Evolutionary conservation across 2,113 vertebrate species (phyloP), one percentile per base, ranked within the genome.

Genomic region (Rhinogobius similis): DNA sequence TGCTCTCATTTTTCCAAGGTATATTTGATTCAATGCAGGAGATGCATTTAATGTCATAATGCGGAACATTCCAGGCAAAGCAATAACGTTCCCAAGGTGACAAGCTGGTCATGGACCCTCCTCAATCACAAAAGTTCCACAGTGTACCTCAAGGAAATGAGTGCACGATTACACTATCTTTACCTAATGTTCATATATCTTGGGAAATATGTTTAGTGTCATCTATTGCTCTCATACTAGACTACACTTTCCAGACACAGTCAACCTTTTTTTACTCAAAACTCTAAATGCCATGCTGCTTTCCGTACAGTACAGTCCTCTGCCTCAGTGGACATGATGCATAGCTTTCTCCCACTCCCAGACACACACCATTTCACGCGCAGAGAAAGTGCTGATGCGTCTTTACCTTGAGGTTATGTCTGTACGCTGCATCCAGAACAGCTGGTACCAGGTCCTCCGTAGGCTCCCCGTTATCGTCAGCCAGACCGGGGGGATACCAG

Each of bases 401-500:
- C 44, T 32, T 88, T 91, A 97, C 96, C 95, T 96, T 95, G 74
- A 97, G 94, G 74, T 93, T 91, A 75, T 94, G 93, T 89, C 94
- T 92, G 70, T 95, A 93, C 27, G 95, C 95, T 10, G 94, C 91
- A 52, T 96, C 94, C 86, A 96, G 82, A 52, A 97, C 88, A 76
- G 91, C 85, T 4, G 94, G 93, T 52, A 96, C 95, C 73, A 97
- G 84, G 86, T 95, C 95, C 71, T 96, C 94, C 14, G 91, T 86
- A 20, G 95, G 93, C 61, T 96, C 95, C 50, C 94, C 94, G 0
- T 95, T 94, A 71, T 97, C 95, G 39, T 96, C 95, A 59, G 94
- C 94, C 69, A 95, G 81, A 43, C 94, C 95, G 0, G 94, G 94
- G 18, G 95, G 95, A 81, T 96, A 96, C 96, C 96, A 97, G 71